Evolutionary conservation across 1,140 invertebrate genomes (phyloP).

Genomic region (Leptinotarsa defecta): DNA sequence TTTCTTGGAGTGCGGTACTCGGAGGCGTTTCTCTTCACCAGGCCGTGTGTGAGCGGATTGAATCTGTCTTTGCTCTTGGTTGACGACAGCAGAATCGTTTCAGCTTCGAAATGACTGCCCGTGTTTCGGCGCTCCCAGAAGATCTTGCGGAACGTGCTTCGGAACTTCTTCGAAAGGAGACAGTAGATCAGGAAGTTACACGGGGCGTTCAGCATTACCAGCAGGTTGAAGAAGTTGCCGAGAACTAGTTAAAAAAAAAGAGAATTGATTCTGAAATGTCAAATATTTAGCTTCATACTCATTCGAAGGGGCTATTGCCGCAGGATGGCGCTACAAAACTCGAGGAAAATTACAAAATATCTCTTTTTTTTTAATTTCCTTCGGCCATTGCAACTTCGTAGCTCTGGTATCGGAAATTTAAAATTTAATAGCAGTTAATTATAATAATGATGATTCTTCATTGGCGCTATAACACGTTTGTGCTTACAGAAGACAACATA

Average conservation of each 20-base stretch:
- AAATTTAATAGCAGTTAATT: no score
- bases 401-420: no score
- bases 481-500: no score
- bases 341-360: no score
- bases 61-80: slow-evolving; percentile 41
- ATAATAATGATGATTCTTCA: no score
- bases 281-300: no score
- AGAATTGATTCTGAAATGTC: background rate
- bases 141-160: slow-evolving; percentile 70
- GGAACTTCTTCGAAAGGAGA: slow-evolving; percentile 75
- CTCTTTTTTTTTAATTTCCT: no score
- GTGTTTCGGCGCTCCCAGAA: slow-evolving; percentile 59
- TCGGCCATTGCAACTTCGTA: no score
- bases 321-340: no score
- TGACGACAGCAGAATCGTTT: slow-evolving; percentile 39
- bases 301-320: no score
- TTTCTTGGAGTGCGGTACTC: slow-evolving; percentile 52
- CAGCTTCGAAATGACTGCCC: slow-evolving; percentile 19
- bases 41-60: slow-evolving; percentile 41
- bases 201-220: slow-evolving; percentile 72
- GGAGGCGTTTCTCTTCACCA: slow-evolving; percentile 46
- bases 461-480: no score
- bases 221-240: slow-evolving; percentile 75
- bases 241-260: slow-evolving; percentile 54
- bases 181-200: slow-evolving; percentile 81